A percentile compares a stretch with the other conserved stretches of the same genome.
These are phyloP conservation scores for Micrastur ruficollis DNA, from an alignment of 2,797 vertebrate species.

Conservation along the genomic window DNA sequence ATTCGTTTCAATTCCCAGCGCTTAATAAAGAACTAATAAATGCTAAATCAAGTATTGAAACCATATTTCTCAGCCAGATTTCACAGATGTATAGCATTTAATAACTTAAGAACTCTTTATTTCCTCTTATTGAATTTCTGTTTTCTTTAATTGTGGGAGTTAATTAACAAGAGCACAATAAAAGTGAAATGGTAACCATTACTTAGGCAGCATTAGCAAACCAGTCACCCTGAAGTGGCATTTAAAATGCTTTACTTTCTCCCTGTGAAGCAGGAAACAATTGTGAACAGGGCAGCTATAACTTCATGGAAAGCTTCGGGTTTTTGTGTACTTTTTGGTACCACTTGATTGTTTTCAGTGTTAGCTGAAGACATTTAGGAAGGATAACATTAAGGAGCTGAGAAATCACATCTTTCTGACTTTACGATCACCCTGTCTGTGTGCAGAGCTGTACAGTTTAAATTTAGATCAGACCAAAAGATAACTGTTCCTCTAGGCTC, in stretches of 20 bases:
- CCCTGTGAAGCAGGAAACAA: neutral
- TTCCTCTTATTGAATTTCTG: conserved; percentile 30
- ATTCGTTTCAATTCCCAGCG: neutral
- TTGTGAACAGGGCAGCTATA: neutral
- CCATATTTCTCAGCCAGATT: neutral
- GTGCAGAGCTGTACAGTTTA: neutral
- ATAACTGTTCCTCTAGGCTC: neutral
- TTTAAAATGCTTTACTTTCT: neutral
- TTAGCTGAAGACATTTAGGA: neutral
- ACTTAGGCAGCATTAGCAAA: neutral
- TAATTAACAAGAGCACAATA: conserved; percentile 18
- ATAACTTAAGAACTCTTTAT: neutral
- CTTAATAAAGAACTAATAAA: neutral
- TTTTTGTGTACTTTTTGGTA: neutral
- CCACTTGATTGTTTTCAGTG: neutral
- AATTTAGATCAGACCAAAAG: neutral
- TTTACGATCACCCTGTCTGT: neutral
- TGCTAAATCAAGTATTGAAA: neutral
- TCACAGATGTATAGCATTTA: conserved; percentile 4
- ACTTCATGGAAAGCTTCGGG: neutral
- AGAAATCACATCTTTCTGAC: neutral
- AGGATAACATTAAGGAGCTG: neutral
- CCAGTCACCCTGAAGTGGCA: neutral
- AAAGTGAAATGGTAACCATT: neutral
- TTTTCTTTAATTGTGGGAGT: conserved; percentile 20